Evolutionary conservation across 1,140 invertebrate genomes (phyloP).

Genomic region (Eurytemora carolleeae): DNA sequence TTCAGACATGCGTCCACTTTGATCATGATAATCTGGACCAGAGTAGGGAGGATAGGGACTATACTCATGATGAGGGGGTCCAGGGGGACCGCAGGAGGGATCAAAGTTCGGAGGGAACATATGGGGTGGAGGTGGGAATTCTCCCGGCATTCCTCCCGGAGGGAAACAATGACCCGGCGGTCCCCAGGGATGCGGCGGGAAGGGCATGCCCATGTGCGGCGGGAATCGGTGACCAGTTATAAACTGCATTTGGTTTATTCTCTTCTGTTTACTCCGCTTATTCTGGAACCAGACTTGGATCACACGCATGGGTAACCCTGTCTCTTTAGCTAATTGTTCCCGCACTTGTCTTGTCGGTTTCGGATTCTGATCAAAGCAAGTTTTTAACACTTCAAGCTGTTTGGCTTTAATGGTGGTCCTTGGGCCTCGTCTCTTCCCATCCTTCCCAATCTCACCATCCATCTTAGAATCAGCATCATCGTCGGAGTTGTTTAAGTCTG

Average conservation of each 20-base stretch:
- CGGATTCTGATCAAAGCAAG: slow-evolving; percentile 88
- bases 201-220: slow-evolving; percentile 5
- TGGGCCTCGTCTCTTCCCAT: slow-evolving; percentile 65
- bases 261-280: slow-evolving; percentile 33
- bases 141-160: background rate
- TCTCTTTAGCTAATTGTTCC: slow-evolving; percentile 94
- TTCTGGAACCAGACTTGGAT: slow-evolving; percentile 74
- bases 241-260: slow-evolving; percentile 55
- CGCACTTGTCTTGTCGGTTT: slow-evolving; percentile 95
- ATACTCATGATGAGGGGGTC: background rate
- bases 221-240: slow-evolving; percentile 60
- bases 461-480: slow-evolving; percentile 3
- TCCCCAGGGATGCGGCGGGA: background rate
- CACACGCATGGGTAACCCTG: slow-evolving; percentile 92
- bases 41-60: background rate
- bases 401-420: slow-evolving; percentile 97
- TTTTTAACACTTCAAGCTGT: slow-evolving; percentile 83
- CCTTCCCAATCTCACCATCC: slow-evolving; percentile 6
- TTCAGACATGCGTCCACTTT: background rate
- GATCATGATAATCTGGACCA: background rate
- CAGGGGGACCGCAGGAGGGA: background rate
- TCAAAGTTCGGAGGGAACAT: background rate
- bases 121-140: background rate
- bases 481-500: background rate
- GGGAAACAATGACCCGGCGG: background rate